Evolutionary conservation across 2,888 invertebrate genomes (phyloP).

Genomic region (Philonicus albiceps): DNA sequence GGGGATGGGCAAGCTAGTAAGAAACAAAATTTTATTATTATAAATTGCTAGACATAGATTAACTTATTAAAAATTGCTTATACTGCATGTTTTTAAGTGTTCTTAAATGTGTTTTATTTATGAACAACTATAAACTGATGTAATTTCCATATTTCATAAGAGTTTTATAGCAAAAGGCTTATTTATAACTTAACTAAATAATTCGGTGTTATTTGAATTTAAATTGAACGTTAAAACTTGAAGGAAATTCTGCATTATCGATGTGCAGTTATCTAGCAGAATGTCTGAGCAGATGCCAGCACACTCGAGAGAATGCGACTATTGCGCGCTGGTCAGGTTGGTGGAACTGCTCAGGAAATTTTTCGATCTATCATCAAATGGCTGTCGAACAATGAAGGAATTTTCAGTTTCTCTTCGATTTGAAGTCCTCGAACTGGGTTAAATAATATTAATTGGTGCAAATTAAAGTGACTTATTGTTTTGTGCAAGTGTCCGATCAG

Average conservation of each 20-base stretch:
- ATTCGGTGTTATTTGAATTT: not conserved
- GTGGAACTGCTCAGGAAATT: not conserved
- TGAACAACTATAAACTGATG: too few relatives aligned
- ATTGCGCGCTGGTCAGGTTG: not conserved
- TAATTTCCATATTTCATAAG: too few relatives aligned
- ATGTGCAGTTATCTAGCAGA: not conserved
- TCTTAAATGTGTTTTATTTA: too few relatives aligned
- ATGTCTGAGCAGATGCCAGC: conserved; percentile 9
- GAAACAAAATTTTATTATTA: too few relatives aligned
- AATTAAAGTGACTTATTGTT: not conserved
- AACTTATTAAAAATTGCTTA: too few relatives aligned
- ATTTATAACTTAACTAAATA: not conserved
- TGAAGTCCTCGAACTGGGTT: not conserved
- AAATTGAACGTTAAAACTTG: not conserved
- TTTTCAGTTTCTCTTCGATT: not conserved
- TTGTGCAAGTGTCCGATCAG: not conserved
- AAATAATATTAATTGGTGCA: not conserved
- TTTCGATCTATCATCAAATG: conserved; percentile 24
- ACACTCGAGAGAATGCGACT: not conserved
- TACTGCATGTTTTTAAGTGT: too few relatives aligned
- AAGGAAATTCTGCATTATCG: conserved; percentile 15
- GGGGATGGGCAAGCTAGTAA: too few relatives aligned
- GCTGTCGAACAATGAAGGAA: conserved; percentile 15
- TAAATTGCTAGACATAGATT: too few relatives aligned
- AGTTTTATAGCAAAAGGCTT: not conserved